Evolutionary conservation across 2,113 vertebrate genomes (phyloP).

Genomic region (Bothrops jararaca): DNA sequence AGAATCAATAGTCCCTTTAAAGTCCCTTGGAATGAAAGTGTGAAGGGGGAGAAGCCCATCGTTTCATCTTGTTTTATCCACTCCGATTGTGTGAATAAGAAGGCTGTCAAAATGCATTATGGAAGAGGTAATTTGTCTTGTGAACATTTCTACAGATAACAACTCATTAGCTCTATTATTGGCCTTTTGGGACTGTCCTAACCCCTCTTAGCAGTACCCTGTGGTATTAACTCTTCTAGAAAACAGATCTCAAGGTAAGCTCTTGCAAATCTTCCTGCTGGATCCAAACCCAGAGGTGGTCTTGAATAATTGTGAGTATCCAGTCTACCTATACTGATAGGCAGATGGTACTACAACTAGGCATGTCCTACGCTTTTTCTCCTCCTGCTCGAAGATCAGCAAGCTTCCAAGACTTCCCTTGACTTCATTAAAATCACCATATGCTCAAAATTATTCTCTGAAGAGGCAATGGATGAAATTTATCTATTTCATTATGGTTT

Average conservation of each 20-base stretch:
- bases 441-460: not conserved
- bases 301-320: not conserved
- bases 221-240: not conserved
- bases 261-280: not conserved
- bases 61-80: slow-evolving; percentile 9
- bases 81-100: not conserved
- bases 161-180: not conserved
- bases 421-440: not conserved
- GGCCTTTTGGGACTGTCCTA: not conserved
- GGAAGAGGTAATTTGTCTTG: not conserved
- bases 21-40: not conserved
- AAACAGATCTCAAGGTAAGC: not conserved
- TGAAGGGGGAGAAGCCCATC: not conserved
- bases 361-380: not conserved
- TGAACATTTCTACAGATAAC: not conserved
- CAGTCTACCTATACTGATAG: not conserved
- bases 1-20: slow-evolving; percentile 16
- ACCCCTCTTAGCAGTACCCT: not conserved
- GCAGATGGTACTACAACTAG: not conserved
- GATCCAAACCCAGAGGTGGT: not conserved
- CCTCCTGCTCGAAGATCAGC: not conserved
- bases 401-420: not conserved
- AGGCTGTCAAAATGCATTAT: not conserved
- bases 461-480: not conserved
- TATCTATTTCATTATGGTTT: not conserved